Evolutionary conservation across 2,113 vertebrate species (phyloP).

Genomic region (Eidolon helvum): DNA sequence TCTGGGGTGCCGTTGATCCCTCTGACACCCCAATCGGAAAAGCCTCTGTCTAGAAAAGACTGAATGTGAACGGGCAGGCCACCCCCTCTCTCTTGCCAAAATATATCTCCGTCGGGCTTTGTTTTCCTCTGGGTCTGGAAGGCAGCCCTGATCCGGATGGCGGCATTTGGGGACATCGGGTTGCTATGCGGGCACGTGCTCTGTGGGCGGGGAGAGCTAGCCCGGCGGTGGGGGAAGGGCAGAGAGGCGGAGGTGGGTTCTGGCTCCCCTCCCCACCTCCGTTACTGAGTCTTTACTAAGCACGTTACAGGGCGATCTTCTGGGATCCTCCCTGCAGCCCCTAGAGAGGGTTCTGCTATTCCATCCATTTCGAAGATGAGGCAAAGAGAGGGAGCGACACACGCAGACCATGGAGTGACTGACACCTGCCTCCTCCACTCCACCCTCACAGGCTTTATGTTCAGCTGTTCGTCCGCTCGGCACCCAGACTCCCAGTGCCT

Average conservation of each 20-base stretch:
- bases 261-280: no score
- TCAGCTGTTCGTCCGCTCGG: no score
- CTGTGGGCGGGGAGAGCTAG: no score
- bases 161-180: no score
- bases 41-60: neutral
- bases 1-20: neutral
- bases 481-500: neutral
- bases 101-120: neutral
- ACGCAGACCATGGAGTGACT: neutral
- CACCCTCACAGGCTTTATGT: neutral
- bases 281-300: neutral
- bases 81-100: neutral
- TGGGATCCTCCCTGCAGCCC: neutral
- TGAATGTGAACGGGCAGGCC: neutral
- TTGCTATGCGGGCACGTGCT: neutral
- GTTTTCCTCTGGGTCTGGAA: neutral
- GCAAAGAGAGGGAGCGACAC: neutral
- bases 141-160: neutral
- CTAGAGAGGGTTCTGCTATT: neutral
- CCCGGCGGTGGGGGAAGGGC: fast-evolving
- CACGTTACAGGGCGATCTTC: neutral
- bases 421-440: neutral
- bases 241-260: neutral
- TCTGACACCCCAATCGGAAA: neutral
- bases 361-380: neutral